Base-by-base conservation (phyloP, 2,888 invertebrate genomes). In the Bombyx huttoni region DNA sequence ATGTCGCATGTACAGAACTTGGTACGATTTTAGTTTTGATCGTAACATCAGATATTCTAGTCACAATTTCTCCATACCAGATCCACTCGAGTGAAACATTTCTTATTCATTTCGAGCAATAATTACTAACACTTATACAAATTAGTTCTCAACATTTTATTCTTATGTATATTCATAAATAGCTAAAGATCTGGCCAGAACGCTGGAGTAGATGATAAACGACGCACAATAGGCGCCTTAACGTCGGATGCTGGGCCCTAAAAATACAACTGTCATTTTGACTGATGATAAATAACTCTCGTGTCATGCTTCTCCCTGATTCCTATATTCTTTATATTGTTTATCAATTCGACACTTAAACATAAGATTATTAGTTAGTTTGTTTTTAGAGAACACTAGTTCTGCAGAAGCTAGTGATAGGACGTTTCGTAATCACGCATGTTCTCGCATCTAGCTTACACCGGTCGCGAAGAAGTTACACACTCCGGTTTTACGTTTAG, bases 261-360 rank as follows among this genome's bases (percentile, higher is more conserved):
- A 88, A 88, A 86, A 88, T 81, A 82, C 79, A 75, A 82, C 79
- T 87, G 82, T 85, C 86, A 86, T 88, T 81, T 86, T 87, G 87
- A 87, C 75, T 81, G 84, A 87, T 86, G 80, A 78, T 75, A 73
- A 85, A 84, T 83, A 87, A 84, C 75, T 72, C 67, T 70, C 64
- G 70, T 77, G 82, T 88, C 86, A 86, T 81, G 78, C 76, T 72
- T 65, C 65, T 68, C 74, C 81, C 78, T 81, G 78, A 83, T 78
- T 82, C 80, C 76, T 76, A 78, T 72, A 76, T 81, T 81, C 78
- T 81, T 40, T 12, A 5, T 2, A 24, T 24, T 24, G 24, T 24
- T 24, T 1, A 24, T 24, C 24, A 24, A 24, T 24, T 24, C 24
- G 24, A 24, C 24, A 24, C 24, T 24, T 24, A 24, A 24, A 24